Conservation (phyloP, 1,140 invertebrate genomes). For the Anoplophora glabripennis region DNA sequence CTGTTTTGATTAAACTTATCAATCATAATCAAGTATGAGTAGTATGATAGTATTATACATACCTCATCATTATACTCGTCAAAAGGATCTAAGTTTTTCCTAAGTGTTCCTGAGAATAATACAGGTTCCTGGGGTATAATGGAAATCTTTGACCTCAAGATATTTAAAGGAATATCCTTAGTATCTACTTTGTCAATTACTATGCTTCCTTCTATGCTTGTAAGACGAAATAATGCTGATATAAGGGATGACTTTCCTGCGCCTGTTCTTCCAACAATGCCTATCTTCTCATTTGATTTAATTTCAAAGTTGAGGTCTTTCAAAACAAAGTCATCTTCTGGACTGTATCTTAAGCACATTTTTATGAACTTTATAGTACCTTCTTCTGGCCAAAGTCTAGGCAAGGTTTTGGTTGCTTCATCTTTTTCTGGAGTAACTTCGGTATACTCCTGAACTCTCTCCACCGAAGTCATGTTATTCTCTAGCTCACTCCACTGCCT, state of each 20-base stretch:
- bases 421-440: constrained; percentile 28
- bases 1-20: too few species aligned
- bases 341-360: constrained; percentile 56
- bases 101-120: constrained; percentile 74
- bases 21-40: too few species aligned
- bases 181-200: constrained; percentile 69
- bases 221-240: constrained; percentile 66
- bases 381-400: constrained; percentile 35
- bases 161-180: constrained; percentile 59
- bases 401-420: constrained; percentile 52
- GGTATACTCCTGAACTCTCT: constrained; percentile 52
- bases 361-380: constrained; percentile 38
- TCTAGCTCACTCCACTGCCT: constrained; percentile 69
- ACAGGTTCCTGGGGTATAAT: constrained; percentile 84
- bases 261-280: constrained; percentile 71
- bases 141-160: constrained; percentile 69
- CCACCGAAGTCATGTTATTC: constrained; percentile 65
- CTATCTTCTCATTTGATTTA: constrained; percentile 59
- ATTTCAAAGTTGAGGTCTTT: constrained; percentile 56
- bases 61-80: constrained; percentile 66
- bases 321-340: constrained; percentile 51
- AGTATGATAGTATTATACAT: neutral
- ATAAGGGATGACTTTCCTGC: constrained; percentile 80
- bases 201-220: constrained; percentile 65
- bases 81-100: constrained; percentile 85